Evolutionary conservation across 2,888 invertebrate species (phyloP).

Genomic region (Caenorhabditis panamensis): DNA sequence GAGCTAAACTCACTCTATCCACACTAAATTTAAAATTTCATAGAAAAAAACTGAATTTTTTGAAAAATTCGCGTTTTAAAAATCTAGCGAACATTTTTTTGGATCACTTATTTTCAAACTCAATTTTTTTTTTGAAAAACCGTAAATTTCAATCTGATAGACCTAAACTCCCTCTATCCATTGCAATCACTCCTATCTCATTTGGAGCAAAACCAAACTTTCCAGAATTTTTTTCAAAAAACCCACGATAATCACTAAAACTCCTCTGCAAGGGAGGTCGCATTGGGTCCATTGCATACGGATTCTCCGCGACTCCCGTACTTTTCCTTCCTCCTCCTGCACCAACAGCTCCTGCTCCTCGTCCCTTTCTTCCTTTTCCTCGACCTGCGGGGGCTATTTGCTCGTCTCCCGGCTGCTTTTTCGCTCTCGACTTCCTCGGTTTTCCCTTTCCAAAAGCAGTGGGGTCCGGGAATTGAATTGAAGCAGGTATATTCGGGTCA

Average conservation of each 20-base stretch:
- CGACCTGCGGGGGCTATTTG: constrained; percentile 18
- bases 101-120: too few relatives aligned
- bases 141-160: too few relatives aligned
- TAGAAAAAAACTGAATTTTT: too few relatives aligned
- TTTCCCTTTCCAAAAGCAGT: constrained; percentile 30
- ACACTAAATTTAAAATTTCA: too few relatives aligned
- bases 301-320: constrained; percentile 35
- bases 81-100: too few relatives aligned
- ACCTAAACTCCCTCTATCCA: too few relatives aligned
- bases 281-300: constrained; percentile 50
- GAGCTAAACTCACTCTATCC: too few relatives aligned
- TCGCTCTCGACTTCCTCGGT: constrained; percentile 28
- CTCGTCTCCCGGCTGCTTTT: constrained; percentile 37
- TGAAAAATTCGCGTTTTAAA: too few relatives aligned
- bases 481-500: constrained; percentile 50
- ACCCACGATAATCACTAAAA: constrained; percentile 62
- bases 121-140: too few relatives aligned
- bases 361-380: constrained; percentile 39
- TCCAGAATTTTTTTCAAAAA: too few relatives aligned
- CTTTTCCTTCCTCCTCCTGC: constrained; percentile 49
- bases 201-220: neutral
- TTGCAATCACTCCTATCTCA: too few relatives aligned
- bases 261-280: constrained; percentile 59
- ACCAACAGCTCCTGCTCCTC: constrained; percentile 33
- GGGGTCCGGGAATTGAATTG: constrained; percentile 38